Conservation (phyloP, 2,888 invertebrate genomes). For the Nemotelus pantherinus region DNA sequence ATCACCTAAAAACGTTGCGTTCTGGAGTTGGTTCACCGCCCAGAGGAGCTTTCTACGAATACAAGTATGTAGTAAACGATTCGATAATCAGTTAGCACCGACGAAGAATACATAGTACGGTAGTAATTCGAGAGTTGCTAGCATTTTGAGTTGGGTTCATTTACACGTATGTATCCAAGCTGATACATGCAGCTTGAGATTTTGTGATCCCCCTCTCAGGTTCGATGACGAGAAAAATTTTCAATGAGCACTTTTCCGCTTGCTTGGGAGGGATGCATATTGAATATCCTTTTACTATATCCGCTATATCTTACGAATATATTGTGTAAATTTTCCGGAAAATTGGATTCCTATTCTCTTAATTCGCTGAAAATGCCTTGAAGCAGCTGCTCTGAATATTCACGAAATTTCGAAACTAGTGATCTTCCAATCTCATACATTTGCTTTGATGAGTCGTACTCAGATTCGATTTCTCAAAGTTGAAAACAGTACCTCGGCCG, state of each 20-base stretch:
- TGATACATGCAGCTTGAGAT: background rate
- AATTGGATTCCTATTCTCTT: background rate
- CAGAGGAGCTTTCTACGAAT: slow-evolving; percentile 28
- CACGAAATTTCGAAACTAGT: too few relatives aligned
- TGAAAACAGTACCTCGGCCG: background rate
- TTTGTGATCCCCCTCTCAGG: background rate
- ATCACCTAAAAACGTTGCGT: slow-evolving; percentile 38
- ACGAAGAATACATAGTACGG: background rate
- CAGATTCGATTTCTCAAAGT: slow-evolving; percentile 32
- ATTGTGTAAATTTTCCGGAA: background rate
- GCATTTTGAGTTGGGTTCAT: background rate
- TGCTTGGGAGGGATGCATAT: too few relatives aligned
- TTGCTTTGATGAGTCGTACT: background rate
- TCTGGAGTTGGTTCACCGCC: background rate
- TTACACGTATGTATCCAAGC: too few relatives aligned
- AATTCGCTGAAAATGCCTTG: background rate
- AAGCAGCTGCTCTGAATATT: too few relatives aligned
- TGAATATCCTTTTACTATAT: background rate
- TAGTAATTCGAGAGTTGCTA: background rate
- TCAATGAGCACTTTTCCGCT: too few relatives aligned
- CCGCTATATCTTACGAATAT: background rate
- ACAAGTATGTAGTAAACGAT: slow-evolving; percentile 14
- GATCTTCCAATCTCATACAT: too few relatives aligned
- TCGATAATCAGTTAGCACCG: background rate
- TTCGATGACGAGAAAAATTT: too few relatives aligned